Evolutionary conservation across 2,113 vertebrate species (phyloP).

Genomic region (Zosterops borbonicus): DNA sequence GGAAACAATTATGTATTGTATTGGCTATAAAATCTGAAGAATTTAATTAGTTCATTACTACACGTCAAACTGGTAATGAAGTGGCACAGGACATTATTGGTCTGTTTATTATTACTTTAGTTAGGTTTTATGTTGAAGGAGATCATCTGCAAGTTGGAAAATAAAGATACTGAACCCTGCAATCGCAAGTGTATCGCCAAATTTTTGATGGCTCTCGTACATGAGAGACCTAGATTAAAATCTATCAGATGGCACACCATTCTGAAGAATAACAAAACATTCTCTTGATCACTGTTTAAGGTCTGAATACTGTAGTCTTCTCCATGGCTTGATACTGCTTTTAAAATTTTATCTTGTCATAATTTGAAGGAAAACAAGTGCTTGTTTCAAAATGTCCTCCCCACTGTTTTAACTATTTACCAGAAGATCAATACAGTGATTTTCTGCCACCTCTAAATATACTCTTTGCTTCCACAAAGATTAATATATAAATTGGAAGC

Average conservation of each 20-base stretch:
- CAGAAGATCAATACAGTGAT: background rate
- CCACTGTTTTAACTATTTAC: background rate
- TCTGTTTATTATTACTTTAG: background rate
- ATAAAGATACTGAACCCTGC: background rate
- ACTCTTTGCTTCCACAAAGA: background rate
- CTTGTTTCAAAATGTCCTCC: background rate
- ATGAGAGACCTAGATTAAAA: background rate
- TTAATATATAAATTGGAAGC: background rate
- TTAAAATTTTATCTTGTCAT: background rate
- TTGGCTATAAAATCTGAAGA: background rate
- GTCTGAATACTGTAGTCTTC: background rate
- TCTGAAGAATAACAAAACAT: background rate
- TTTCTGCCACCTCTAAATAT: background rate
- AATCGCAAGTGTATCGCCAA: background rate
- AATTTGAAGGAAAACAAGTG: background rate
- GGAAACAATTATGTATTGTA: background rate
- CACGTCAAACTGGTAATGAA: background rate
- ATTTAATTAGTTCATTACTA: background rate
- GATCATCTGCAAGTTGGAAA: background rate
- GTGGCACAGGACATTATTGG: background rate
- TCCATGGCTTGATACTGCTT: background rate
- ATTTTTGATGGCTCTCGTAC: background rate
- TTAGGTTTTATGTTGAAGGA: background rate
- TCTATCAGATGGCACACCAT: background rate
- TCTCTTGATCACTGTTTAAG: background rate